phyloP scores from a whole-genome alignment of 2,797 vertebrate species.

The Holocentrus rufus region DNA sequence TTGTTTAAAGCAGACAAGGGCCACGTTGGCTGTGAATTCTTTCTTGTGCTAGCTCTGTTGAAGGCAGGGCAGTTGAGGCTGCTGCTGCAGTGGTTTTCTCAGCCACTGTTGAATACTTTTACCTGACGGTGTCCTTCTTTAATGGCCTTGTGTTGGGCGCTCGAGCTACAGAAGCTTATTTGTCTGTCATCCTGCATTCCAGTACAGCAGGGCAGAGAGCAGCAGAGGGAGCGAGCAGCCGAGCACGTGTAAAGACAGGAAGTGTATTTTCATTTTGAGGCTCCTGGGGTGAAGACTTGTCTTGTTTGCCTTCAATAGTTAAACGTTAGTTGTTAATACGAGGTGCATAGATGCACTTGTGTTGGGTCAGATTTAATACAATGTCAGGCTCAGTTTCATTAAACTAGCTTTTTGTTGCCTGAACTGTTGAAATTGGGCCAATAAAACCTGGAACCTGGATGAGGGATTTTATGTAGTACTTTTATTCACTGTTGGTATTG shows the following conservation, averaged over 20 bases:
- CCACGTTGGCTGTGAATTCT: constrained; percentile 11
- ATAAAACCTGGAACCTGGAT: constrained; percentile 31
- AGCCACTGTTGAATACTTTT: constrained; percentile 28
- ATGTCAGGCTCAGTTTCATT: neutral
- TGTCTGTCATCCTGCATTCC: constrained; percentile 64
- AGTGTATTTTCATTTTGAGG: constrained; percentile 58
- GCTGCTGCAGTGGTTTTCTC: constrained; percentile 42
- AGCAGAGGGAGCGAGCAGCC: constrained; percentile 33
- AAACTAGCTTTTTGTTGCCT: neutral
- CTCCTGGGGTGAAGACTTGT: constrained; percentile 28
- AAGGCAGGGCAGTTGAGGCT: constrained; percentile 7
- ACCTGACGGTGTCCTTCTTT: constrained; percentile 50
- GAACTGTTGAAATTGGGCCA: constrained; percentile 12
- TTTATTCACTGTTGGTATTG: constrained; percentile 5
- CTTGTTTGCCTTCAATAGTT: constrained; percentile 22
- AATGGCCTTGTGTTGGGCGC: constrained; percentile 24
- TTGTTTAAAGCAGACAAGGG: constrained; percentile 43
- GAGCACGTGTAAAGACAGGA: constrained; percentile 73
- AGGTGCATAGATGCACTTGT: neutral
- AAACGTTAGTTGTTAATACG: constrained; percentile 2
- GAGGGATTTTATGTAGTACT: neutral
- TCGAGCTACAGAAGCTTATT: constrained; percentile 53
- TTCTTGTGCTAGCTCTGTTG: constrained; percentile 48
- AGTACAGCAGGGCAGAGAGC: constrained; percentile 53
- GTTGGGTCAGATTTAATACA: neutral